Evolutionary conservation across 2,113 vertebrate genomes (phyloP), one percentile per base, ranked within the genome.

Genomic region (Cricetomys ansorgei): DNA sequence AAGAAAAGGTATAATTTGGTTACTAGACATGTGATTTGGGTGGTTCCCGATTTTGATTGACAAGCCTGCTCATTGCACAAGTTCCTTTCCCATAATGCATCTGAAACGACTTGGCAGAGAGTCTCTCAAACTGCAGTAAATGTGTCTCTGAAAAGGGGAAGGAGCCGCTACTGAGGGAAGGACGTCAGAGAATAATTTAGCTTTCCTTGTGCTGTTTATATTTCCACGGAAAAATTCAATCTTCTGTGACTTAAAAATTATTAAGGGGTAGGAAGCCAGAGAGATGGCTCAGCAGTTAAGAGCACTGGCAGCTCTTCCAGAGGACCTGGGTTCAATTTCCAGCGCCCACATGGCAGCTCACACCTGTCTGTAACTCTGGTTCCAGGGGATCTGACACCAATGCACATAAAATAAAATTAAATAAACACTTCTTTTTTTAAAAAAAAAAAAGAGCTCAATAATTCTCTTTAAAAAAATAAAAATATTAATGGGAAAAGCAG

Each of bases 121-220:
- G 7, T 43, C 40, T 76, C 15, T 69, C 81, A 21, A 25, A 55
- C 5, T 11, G 45, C 19, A 70, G 45, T 21, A 48, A 67, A 69
- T 27, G 34, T 16, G 8, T 21, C 48, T 75, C 73, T 48, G 40
- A 7, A 73, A 43, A 48, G 29, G 15, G 31, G 29, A 75, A 89
- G 9, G 19, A 27, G 16, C 16, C 1, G 1, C 37, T 37, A 19
- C 0, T 0, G 11, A 9, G 4, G n/a, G 10, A n/a, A 6, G 17
- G 3, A 9, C 70, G 29, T 11, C 50, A 21, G 50, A 80, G 17
- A 55, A 85, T 5, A 31, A 2, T 10, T 62, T 80, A 15, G 43
- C n/a, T 83, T 89, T 29, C 11, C 48, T 17, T 59, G 27, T 19
- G 7, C 31, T 53, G 3, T 79, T n/a, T 64, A 31, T 72, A 64